Evolutionary conservation across 2,113 vertebrate species (phyloP), one percentile per base, ranked within the genome.

Genomic region (Prochilodus magdalenae): DNA sequence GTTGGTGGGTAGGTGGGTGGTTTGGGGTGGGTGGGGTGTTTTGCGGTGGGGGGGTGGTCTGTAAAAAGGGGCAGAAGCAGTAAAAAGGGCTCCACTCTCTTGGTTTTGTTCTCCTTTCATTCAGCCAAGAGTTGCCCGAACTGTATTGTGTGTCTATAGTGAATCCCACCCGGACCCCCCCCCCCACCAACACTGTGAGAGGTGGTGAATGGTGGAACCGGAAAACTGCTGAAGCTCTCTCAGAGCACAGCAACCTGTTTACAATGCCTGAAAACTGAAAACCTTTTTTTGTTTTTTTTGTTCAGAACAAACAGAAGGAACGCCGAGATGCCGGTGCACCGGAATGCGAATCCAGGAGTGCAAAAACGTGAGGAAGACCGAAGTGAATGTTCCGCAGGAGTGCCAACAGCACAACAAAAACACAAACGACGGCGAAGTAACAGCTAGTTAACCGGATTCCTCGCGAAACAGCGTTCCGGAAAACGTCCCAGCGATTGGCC

Each of bases 331-430:
- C n/a, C n/a, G 86, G 86, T 89, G 84, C 83, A 88, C 83, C 82
- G 84, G 78, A 65, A 55, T 22, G 14, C 20, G 22, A 22, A 81
- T 62, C 47, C 40, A 73, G 14, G 73, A 67, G 79, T 66, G 79
- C 47, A 70, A 70, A 80, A 86, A 84, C 33, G 40, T 44, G 66
- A 70, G 87, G 85, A 90, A 91, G 90, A 92, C 85, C 78, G 59
- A 86, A 80, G 65, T 90, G 77, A 90, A 88, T 33, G 71, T 33
- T 70, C 80, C 73, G 26, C 73, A 69, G 78, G 67, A 80, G 70
- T 22, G 71, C n/a, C 24, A 30, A 24, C 73, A 73, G 69, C 29
- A 66, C 33, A 60, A 59, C 44, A 70, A 60, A 77, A 78, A 65
- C 5, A 59, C 67, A 24, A 53, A 67, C 70, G 63, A 47, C 72